phyloP scores from a whole-genome alignment of 2,888 invertebrate species.

The Drosophila eohydei region DNA sequence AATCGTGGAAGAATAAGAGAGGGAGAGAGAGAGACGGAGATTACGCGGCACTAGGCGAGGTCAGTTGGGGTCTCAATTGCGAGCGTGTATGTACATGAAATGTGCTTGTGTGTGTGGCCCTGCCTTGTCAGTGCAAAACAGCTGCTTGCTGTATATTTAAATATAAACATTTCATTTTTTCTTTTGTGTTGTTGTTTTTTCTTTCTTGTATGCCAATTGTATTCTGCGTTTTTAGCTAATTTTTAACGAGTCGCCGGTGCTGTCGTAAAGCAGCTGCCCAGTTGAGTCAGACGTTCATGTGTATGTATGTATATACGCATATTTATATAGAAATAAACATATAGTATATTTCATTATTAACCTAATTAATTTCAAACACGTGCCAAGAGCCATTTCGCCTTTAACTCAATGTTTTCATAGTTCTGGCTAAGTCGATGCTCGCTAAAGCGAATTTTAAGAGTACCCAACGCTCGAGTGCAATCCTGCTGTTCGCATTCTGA shows the following conservation, averaged over 20 bases:
- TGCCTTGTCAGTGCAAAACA: conserved; percentile 43
- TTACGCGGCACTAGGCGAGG: conserved; percentile 58
- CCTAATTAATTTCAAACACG: conserved; percentile 65
- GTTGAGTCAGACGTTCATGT: conserved; percentile 28
- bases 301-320: background rate
- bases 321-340: background rate
- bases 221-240: conserved; percentile 55
- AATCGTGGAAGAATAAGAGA: conserved; percentile 10
- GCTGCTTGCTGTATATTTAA: conserved; percentile 47
- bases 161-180: conserved; percentile 46
- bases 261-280: conserved; percentile 36
- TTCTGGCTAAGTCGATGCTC: background rate
- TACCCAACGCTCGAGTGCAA: conserved; percentile 10
- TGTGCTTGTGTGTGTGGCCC: conserved; percentile 6
- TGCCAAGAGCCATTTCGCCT: conserved; percentile 10
- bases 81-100: background rate
- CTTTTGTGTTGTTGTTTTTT: background rate
- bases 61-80: conserved; percentile 38
- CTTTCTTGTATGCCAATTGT: conserved; percentile 33
- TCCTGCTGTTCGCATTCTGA: conserved; percentile 18
- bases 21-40: conserved; percentile 9
- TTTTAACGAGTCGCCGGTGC: conserved; percentile 40
- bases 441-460: conserved; percentile 9
- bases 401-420: background rate
- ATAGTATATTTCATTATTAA: conserved; percentile 20